Evolutionary conservation across 2,113 vertebrate genomes (phyloP).

Genomic region (Brachypodius melanocephalos): DNA sequence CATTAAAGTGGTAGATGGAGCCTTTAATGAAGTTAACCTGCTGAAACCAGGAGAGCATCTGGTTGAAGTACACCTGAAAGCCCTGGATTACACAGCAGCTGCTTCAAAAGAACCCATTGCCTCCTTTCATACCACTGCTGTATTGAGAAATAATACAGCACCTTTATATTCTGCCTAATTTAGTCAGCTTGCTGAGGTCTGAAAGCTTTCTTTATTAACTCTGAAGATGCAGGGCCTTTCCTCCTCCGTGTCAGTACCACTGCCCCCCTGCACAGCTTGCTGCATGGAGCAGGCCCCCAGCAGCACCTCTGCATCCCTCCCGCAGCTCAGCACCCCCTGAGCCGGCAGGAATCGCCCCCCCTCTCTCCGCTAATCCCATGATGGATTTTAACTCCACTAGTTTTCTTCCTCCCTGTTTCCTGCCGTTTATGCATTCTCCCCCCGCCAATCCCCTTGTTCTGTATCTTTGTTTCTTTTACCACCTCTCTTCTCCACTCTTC

Average conservation of each 20-base stretch:
- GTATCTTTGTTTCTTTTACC: background rate
- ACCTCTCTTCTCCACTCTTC: background rate
- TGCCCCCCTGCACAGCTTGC: background rate
- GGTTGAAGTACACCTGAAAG: slow-evolving; percentile 74
- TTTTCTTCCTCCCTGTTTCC: slow-evolving; percentile 8
- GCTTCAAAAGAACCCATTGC: slow-evolving; percentile 72
- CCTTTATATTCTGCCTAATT: slow-evolving; percentile 72
- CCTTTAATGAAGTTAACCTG: slow-evolving; percentile 80
- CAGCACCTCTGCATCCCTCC: background rate
- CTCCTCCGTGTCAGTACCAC: background rate
- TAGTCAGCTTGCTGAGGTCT: slow-evolving; percentile 52
- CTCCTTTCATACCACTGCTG: slow-evolving; percentile 59
- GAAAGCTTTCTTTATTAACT: slow-evolving; percentile 62
- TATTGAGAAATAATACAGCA: slow-evolving; percentile 68
- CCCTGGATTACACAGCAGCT: slow-evolving; percentile 63
- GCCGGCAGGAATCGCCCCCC: background rate
- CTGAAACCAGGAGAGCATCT: slow-evolving; percentile 63
- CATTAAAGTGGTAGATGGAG: slow-evolving; percentile 71
- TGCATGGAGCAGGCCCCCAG: background rate
- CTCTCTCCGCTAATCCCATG: background rate
- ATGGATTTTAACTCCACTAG: slow-evolving; percentile 23
- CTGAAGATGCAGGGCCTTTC: background rate
- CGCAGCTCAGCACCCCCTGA: rapidly evolving
- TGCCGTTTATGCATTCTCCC: background rate
- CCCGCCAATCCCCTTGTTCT: background rate